These are phyloP conservation scores for Cantharis flavilabris DNA, from an alignment of 2,888 invertebrate species.

Conservation along the genomic window DNA sequence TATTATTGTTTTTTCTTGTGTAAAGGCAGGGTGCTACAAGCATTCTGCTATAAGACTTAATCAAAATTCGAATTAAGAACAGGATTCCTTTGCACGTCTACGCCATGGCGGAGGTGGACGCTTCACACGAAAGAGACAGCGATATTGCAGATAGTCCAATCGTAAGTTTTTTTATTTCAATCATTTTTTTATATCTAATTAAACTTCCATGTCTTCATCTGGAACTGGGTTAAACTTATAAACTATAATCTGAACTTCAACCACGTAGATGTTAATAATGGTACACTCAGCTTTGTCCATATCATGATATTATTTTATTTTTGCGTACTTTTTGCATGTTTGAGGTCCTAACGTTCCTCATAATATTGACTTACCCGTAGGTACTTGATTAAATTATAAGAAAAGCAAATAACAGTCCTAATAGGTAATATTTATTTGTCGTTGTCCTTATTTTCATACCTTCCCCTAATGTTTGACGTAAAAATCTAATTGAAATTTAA, in stretches of 20 bases:
- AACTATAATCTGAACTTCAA: too few relatives aligned
- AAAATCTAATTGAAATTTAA: neutral
- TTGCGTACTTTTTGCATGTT: too few relatives aligned
- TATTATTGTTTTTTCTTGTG: conserved; percentile 34
- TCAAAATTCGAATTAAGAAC: conserved; percentile 90
- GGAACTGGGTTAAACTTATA: neutral
- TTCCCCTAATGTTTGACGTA: too few relatives aligned
- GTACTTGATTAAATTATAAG: neutral
- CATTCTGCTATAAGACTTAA: conserved; percentile 54
- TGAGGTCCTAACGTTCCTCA: too few relatives aligned
- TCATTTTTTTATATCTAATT: neutral
- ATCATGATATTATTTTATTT: too few relatives aligned
- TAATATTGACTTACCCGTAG: too few relatives aligned
- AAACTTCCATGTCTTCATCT: neutral
- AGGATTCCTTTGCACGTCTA: conserved; percentile 85
- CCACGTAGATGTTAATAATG: too few relatives aligned
- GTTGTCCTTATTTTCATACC: too few relatives aligned
- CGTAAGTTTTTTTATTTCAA: conserved; percentile 58
- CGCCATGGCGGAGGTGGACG: conserved; percentile 71
- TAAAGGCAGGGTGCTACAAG: conserved; percentile 49
- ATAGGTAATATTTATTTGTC: too few relatives aligned
- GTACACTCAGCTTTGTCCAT: too few relatives aligned
- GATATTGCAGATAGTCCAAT: conserved; percentile 75
- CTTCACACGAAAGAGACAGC: conserved; percentile 64
- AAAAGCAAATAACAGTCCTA: neutral